These are phyloP conservation scores for Synanceia verrucosa DNA, from an alignment of 2,797 vertebrate species.

Conservation along the genomic window DNA sequence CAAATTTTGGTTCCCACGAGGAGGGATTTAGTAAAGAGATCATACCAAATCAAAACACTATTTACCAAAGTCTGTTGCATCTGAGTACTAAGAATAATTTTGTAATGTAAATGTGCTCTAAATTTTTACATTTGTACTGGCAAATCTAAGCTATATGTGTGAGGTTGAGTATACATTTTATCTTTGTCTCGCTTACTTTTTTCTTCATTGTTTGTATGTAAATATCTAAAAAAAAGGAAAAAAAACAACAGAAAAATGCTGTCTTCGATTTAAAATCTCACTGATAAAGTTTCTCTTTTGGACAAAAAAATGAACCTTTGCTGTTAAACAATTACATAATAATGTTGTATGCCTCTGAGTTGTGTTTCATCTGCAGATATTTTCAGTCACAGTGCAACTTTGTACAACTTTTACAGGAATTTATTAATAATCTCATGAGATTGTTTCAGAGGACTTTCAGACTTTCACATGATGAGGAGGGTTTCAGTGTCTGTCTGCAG, in stretches of 20 bases:
- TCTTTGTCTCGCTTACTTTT: constrained; percentile 81
- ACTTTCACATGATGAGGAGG: constrained; percentile 53
- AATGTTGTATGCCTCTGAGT: constrained; percentile 71
- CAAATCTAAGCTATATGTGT: constrained; percentile 81
- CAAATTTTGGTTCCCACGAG: constrained; percentile 77
- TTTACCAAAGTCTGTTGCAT: constrained; percentile 99
- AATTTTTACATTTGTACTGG: constrained; percentile 95
- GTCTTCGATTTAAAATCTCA: constrained; percentile 74
- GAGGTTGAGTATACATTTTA: constrained; percentile 79
- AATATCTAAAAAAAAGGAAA: constrained; percentile 73
- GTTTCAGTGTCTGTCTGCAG: constrained; percentile 81
- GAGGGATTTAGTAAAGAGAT: constrained; percentile 88
- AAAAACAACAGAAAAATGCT: constrained; percentile 48
- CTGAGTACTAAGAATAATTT: constrained; percentile 91
- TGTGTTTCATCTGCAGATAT: constrained; percentile 76
- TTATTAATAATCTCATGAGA: constrained; percentile 74
- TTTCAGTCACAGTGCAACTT: constrained; percentile 79
- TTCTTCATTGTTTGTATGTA: constrained; percentile 84
- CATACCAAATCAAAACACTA: constrained; percentile 86
- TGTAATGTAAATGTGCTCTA: constrained; percentile 88
- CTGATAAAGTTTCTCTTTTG: constrained; percentile 62
- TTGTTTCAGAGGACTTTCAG: constrained; percentile 56
- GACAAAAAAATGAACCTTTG: constrained; percentile 59
- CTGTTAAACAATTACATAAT: constrained; percentile 74
- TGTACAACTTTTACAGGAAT: constrained; percentile 84